Evolutionary conservation across 2,797 vertebrate genomes (phyloP), one percentile per base, ranked within the genome.

Genomic region (Alectoris magna): DNA sequence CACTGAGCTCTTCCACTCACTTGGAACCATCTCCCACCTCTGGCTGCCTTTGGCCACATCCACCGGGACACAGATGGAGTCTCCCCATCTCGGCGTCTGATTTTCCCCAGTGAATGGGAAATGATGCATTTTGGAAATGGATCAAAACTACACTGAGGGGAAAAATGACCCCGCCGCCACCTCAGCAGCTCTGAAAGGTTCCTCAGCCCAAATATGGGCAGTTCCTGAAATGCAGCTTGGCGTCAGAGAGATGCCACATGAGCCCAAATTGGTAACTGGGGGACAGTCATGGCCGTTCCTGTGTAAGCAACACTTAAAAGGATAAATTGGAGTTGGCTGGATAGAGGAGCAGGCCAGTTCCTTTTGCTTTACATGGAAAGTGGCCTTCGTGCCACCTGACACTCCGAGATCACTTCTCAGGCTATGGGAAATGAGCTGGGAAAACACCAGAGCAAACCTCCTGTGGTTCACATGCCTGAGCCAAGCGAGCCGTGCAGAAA

Each of bases 351-450:
- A 53, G 80, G 16, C 73, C 51, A 71, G 87, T 68, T 95, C 82
- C 89, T 91, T 96, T 86, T 64, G 87, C 92, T 84, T 86, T 49
- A 5, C 71, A 64, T 22, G 80, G 91, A 84, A 82, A 93, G 71
- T 39, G 92, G 94, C 80, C 93, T 92, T 86, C 85, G 4, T 26
- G 89, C 94, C 94, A 95, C 93, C 95, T 90, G 89, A 95, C 92
- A 86, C 96, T 81, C 84, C 51, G 85, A 81, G 93, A 95, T 96
- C 94, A 93, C 93, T 96, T 93, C 92, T 91, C 87, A 69, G 93
- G 89, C 94, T 94, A 88, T 95, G 95, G 92, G 94, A 94, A 96
- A 95, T 88, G 92, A 95, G 95, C 93, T 95, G 89, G 95, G 93
- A 95, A 96, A 96, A 95, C 91, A 93, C 88, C 86, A 93, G 91